Base-by-base conservation (phyloP, 2,888 invertebrate genomes). In the Tridacna crocea region DNA sequence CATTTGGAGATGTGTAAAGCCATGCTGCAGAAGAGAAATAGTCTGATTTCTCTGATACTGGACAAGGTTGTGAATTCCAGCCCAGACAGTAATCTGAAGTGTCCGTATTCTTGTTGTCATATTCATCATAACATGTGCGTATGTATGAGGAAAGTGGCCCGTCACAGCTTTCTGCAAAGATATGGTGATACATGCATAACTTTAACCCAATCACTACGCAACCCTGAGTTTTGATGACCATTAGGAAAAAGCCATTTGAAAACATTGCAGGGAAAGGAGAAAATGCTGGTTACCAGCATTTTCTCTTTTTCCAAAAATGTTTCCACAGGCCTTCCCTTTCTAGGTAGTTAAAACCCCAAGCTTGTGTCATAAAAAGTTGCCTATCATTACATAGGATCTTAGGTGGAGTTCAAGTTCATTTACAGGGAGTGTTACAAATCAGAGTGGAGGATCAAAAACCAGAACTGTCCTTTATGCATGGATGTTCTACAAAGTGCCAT, bases 11-110 rank as follows among this genome's bases (percentile, higher is more conserved):
- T 4, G 72, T 78, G 61, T 76, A 86, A 22, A 78, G 51, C 86
- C 86, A 86, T 10, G 83, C 86, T 8, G 82, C 26, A 3, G 86
- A 86, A 4, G 86, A 36, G 60, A 86, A 83, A 27, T 65, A 84
- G 36, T 70, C 58, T 0, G 86, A 83, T 51, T 86, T 86, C 36
- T 86, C 76, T 12, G 82, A 24, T 10, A 84, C 83, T 11, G 77
- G 73, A 74, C 86, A 86, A 1, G 80, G 82, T 26, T 47, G 46
- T 10, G 55, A 4, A 6, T 76, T 73, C 86, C 86, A 86, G 12
- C 76, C 66, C 4, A 83, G 61, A 70, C 86, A 86, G 61, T 73
- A 82, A 63, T 84, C 79, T 1, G 70, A 48, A 0, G 36, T 51
- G 0, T 61, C 65, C 19, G 76, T 68, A 24, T 80, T 75, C 3